Evolutionary conservation across 2,113 vertebrate genomes (phyloP).

Genomic region (Xyrauchen texanus): DNA sequence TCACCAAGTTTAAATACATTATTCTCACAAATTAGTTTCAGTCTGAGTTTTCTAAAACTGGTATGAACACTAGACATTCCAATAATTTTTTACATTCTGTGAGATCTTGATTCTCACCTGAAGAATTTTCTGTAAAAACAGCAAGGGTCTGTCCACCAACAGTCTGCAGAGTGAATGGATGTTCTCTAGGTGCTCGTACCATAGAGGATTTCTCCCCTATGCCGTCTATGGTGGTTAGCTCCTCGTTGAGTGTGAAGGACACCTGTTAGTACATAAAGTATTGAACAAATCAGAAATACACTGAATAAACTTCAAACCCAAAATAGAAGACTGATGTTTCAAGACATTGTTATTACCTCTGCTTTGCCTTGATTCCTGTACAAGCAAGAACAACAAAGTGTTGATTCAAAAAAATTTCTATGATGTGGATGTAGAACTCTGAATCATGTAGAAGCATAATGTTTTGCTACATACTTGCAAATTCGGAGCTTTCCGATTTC

Average conservation of each 20-base stretch:
- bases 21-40: too few species aligned
- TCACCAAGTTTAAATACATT: too few species aligned
- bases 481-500: slow-evolving; percentile 95
- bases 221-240: slow-evolving; percentile 85
- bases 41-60: neutral
- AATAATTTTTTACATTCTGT: neutral
- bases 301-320: neutral
- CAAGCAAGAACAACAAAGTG: slow-evolving; percentile 8
- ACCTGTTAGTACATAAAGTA: slow-evolving; percentile 74
- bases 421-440: too few species aligned
- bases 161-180: slow-evolving; percentile 93
- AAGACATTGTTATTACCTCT: slow-evolving; percentile 65
- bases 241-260: slow-evolving; percentile 95
- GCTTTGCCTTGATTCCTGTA: slow-evolving; percentile 76
- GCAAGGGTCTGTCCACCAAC: slow-evolving; percentile 87
- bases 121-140: slow-evolving; percentile 90
- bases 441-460: too few species aligned
- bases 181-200: slow-evolving; percentile 89
- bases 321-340: neutral
- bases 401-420: too few species aligned
- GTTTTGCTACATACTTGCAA: slow-evolving; percentile 82
- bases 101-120: slow-evolving; percentile 75
- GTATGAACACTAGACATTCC: neutral
- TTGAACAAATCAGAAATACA: neutral
- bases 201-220: slow-evolving; percentile 83